Percentiles rank a stretch among this genome's conserved stretches.
These are phyloP conservation scores for Furcifer pardalis DNA, from an alignment of 2,797 vertebrate species.

Conservation along the genomic window DNA sequence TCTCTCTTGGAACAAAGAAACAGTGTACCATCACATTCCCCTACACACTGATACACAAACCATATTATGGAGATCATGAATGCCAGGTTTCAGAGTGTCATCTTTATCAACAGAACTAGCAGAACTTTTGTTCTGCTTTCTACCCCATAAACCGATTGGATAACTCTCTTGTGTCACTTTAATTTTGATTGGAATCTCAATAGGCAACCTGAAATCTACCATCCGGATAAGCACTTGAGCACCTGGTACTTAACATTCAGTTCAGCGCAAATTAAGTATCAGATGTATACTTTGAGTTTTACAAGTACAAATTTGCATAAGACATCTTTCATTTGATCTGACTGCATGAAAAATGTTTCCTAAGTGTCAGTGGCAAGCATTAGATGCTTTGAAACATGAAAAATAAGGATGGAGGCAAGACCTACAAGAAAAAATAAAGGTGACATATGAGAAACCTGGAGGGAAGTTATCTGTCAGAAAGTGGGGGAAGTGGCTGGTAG, in stretches of 20 bases:
- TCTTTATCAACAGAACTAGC: too few species aligned
- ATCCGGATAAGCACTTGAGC: neutral
- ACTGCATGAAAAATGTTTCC: neutral
- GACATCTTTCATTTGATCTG: neutral
- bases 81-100: too few species aligned
- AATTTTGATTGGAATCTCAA: neutral
- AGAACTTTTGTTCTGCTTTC: too few species aligned
- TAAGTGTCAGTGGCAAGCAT: neutral
- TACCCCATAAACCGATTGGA: too few species aligned
- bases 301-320: too few species aligned
- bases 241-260: neutral
- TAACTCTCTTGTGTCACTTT: neutral
- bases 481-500: neutral
- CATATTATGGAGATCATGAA: too few species aligned
- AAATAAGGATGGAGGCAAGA: neutral
- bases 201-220: neutral
- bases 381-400: neutral
- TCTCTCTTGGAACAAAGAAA: slow-evolving; percentile 36
- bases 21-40: slow-evolving; percentile 22
- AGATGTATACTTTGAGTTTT: too few species aligned
- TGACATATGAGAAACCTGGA: neutral
- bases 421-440: neutral
- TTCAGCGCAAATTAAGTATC: too few species aligned
- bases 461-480: neutral
- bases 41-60: too few species aligned